Conservation (phyloP, 2,113 vertebrate genomes). For the Odocoileus hemionus region DNA sequence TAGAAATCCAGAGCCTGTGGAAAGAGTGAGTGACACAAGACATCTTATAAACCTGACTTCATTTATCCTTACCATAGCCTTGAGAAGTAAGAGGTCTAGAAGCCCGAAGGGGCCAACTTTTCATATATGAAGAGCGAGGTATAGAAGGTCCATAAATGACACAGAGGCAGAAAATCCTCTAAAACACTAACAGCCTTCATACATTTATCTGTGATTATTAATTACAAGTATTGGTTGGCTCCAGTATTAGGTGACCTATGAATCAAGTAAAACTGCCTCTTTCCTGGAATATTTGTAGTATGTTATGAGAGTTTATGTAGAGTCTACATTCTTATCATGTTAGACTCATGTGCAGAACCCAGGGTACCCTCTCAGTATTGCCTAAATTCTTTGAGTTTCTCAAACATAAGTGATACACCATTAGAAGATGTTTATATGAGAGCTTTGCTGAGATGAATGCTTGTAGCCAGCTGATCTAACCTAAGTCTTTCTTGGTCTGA, state of each 20-base stretch:
- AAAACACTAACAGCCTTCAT: neutral
- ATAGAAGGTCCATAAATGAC: neutral
- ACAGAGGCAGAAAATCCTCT: neutral
- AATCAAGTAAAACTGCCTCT: neutral
- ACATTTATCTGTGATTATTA: neutral
- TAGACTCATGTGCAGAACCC: neutral
- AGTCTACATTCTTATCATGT: neutral
- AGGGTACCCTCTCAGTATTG: neutral
- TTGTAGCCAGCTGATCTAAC: neutral
- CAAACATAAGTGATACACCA: neutral
- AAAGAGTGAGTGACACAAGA: neutral
- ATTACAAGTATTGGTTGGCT: neutral
- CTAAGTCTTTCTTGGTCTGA: neutral
- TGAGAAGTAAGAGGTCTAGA: neutral
- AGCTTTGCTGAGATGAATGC: neutral
- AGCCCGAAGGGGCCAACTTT: neutral
- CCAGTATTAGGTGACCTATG: neutral
- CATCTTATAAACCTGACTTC: constrained; percentile 36
- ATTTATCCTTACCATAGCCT: neutral
- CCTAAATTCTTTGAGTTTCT: neutral
- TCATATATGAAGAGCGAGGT: neutral
- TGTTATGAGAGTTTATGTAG: neutral
- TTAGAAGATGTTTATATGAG: neutral
- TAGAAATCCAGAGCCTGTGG: constrained; percentile 17
- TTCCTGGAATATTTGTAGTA: neutral